Evolutionary conservation across 2,113 vertebrate genomes (phyloP).

Genomic region (Sylvietta virens): DNA sequence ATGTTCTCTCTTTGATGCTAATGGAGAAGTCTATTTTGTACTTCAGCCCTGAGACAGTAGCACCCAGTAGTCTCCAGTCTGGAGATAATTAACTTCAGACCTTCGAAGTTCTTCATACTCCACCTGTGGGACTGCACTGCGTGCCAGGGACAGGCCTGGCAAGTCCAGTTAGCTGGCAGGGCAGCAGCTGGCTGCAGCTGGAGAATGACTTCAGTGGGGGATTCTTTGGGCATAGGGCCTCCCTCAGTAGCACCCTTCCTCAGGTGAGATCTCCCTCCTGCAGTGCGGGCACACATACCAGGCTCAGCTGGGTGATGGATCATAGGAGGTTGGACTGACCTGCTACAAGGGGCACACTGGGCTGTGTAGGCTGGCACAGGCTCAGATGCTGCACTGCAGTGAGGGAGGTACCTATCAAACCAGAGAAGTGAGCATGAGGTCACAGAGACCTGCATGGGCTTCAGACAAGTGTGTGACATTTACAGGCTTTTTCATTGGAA

Average conservation of each 20-base stretch:
- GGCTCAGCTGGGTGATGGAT: neutral
- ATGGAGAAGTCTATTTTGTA: neutral
- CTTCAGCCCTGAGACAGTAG: neutral
- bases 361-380: rapidly evolving
- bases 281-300: too few relatives aligned
- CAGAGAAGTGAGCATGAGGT: neutral
- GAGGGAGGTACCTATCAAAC: rapidly evolving
- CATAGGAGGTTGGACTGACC: rapidly evolving
- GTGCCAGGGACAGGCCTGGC: neutral
- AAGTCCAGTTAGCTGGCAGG: neutral
- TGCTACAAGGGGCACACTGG: rapidly evolving
- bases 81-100: neutral
- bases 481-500: neutral
- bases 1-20: neutral
- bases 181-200: neutral
- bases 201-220: neutral
- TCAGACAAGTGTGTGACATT: neutral
- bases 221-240: neutral
- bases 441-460: neutral
- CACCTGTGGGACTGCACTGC: neutral
- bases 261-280: neutral
- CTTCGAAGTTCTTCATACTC: neutral
- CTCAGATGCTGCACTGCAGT: neutral
- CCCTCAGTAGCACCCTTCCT: neutral
- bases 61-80: neutral